Conservation (phyloP, 2,797 vertebrate genomes). For the Harpagifer antarcticus region DNA sequence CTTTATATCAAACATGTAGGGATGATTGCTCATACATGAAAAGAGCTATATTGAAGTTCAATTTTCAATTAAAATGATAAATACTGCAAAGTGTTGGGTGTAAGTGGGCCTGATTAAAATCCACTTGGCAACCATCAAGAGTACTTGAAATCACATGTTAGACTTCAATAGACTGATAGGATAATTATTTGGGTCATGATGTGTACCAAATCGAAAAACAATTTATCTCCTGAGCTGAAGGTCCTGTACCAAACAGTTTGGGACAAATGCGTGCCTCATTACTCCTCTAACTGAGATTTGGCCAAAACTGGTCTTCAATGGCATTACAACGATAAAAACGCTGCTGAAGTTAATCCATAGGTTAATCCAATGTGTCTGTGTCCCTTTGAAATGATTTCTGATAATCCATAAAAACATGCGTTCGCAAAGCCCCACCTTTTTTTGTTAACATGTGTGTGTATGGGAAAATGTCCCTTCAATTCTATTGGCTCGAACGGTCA, state of each 20-base stretch:
- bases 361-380: too few species aligned
- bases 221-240: neutral
- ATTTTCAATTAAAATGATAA: conserved; percentile 10
- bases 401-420: too few species aligned
- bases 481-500: too few species aligned
- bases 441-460: too few species aligned
- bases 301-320: too few species aligned
- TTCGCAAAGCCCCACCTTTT: too few species aligned
- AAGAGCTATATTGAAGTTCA: neutral
- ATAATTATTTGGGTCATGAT: neutral
- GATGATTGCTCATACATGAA: too few species aligned
- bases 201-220: neutral
- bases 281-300: neutral
- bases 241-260: neutral
- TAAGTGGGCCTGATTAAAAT: neutral
- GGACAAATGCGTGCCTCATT: neutral
- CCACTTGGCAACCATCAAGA: neutral
- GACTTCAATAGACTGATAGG: neutral
- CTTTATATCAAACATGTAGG: too few species aligned
- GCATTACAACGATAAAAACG: too few species aligned
- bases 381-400: too few species aligned
- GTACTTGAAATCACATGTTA: neutral
- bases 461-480: too few species aligned
- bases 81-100: conserved; percentile 14
- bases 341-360: too few species aligned